Conservation (phyloP, 2,113 vertebrate genomes). For the Sinosuthora webbiana region DNA sequence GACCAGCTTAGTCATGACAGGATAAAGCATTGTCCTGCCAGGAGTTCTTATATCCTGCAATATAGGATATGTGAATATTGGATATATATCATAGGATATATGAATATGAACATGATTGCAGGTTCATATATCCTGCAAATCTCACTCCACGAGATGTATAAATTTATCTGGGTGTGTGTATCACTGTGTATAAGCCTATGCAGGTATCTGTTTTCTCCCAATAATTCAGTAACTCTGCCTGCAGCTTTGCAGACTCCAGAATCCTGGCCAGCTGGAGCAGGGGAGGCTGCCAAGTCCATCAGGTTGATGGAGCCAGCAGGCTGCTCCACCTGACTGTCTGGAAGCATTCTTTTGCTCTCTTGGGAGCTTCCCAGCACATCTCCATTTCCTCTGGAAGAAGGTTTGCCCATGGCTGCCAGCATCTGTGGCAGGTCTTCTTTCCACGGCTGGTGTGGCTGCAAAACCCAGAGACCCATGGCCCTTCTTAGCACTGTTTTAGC, state of each 20-base stretch:
- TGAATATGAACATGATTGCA: not conserved
- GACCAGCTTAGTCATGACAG: not conserved
- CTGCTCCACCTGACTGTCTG: constrained; percentile 71
- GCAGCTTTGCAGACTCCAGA: constrained; percentile 56
- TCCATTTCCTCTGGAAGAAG: constrained; percentile 67
- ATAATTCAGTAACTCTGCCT: constrained; percentile 44
- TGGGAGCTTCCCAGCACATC: constrained; percentile 55
- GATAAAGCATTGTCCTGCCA: not conserved
- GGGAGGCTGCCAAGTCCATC: constrained; percentile 55
- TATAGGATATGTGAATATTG: not conserved
- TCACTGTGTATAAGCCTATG: not conserved
- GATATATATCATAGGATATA: not conserved
- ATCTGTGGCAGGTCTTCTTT: constrained; percentile 21
- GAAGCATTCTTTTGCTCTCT: constrained; percentile 68
- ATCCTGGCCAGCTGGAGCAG: constrained; percentile 53
- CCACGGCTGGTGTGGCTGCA: constrained; percentile 3
- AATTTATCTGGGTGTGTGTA: not conserved
- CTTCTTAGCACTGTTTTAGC: not conserved
- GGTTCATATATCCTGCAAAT: not conserved
- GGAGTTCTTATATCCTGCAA: not conserved
- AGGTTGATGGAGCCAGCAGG: constrained; percentile 60
- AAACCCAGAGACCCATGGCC: not conserved
- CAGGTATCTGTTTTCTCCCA: constrained; percentile 58
- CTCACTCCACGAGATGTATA: not conserved
- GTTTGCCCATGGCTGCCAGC: constrained; percentile 62